Percentiles rank a stretch among this genome's conserved stretches.
Evolutionary conservation across 2,113 vertebrate species (phyloP).

Genomic region (Cryptomyrus ogoouensis): DNA sequence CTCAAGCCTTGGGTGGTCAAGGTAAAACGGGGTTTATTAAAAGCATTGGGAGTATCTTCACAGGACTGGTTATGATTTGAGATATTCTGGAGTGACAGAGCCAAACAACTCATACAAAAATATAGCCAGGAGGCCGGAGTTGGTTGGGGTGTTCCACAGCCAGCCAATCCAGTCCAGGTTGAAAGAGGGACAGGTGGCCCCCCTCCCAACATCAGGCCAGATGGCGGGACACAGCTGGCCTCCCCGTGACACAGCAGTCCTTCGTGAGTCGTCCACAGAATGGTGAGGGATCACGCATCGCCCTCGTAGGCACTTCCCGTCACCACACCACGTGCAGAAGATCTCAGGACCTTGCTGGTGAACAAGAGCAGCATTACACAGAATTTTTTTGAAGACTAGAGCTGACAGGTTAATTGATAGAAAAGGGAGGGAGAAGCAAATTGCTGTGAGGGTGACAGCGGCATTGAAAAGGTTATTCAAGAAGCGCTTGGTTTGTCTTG

Average conservation of each 20-base stretch:
- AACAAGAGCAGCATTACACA: neutral
- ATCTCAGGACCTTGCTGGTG: neutral
- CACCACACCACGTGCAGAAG: neutral
- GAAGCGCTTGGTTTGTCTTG: neutral
- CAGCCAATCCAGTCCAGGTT: neutral
- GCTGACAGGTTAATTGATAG: neutral
- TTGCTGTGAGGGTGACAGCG: neutral
- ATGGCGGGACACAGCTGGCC: neutral
- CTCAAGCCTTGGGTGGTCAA: neutral
- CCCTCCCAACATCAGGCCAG: neutral
- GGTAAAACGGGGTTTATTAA: neutral
- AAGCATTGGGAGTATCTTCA: neutral
- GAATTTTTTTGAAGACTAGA: neutral
- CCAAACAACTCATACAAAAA: neutral
- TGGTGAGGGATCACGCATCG: neutral
- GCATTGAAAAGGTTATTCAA: neutral
- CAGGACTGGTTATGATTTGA: neutral
- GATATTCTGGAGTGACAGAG: neutral
- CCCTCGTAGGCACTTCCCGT: neutral
- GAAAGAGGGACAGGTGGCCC: neutral
- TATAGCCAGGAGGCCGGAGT: neutral
- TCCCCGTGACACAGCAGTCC: neutral
- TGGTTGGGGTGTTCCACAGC: neutral
- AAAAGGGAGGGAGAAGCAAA: neutral
- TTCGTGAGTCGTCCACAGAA: neutral